Percentiles rank a stretch among this genome's conserved stretches.
phyloP scores from a whole-genome alignment of 2,888 invertebrate genomes.

The Euzetes globulus region DNA sequence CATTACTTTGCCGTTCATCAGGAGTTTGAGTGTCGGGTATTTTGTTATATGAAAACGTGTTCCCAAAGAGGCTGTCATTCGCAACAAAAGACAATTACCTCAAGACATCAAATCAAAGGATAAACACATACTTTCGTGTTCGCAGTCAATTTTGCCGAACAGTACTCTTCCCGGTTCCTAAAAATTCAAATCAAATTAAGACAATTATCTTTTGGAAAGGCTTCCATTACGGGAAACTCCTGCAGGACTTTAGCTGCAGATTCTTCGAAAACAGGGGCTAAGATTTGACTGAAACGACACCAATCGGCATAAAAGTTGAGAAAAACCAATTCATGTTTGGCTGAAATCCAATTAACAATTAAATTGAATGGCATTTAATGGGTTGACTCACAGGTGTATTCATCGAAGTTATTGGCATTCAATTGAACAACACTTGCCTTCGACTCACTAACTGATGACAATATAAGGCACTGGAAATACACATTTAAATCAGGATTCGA shows the following conservation, averaged over 20 bases:
- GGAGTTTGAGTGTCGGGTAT: conserved; percentile 94
- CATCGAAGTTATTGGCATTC: conserved; percentile 33
- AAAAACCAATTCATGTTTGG: conserved; percentile 90
- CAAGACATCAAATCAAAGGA: background rate
- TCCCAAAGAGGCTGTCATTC: conserved; percentile 31
- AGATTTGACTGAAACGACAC: conserved; percentile 96
- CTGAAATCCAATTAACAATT: conserved; percentile 54
- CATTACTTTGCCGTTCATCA: conserved; percentile 79
- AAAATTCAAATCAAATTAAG: conserved; percentile 9
- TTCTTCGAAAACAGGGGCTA: conserved; percentile 94
- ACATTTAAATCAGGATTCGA: background rate
- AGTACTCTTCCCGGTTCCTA: conserved; percentile 65
- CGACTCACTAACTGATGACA: background rate
- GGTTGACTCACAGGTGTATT: conserved; percentile 22
- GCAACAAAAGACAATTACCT: background rate
- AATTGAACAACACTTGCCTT: conserved; percentile 31
- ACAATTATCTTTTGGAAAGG: conserved; percentile 16
- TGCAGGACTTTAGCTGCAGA: conserved; percentile 71
- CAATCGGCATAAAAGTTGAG: conserved; percentile 99
- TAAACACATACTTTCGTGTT: conserved; percentile 65
- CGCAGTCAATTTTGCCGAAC: conserved; percentile 95
- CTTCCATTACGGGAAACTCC: conserved; percentile 57
- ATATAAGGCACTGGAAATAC: conserved; percentile 23
- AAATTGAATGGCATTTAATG: background rate
- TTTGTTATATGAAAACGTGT: conserved; percentile 84